Conservation (phyloP, 1,140 invertebrate genomes). For the Diachasma alloeum region DNA sequence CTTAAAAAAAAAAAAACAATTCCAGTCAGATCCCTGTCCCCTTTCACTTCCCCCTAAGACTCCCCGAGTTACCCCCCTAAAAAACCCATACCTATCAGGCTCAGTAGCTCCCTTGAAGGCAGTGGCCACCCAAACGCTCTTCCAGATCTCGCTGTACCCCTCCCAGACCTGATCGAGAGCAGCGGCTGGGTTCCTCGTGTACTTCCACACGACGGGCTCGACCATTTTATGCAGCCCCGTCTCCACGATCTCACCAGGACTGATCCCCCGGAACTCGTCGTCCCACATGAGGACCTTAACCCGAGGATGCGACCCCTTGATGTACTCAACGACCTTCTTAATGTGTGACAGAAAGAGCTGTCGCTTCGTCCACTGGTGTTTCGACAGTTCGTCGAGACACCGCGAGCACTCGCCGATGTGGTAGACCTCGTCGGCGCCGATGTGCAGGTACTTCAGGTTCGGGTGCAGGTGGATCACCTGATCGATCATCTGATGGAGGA, state of each 20-base stretch:
- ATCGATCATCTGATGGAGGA: slow-evolving; percentile 82
- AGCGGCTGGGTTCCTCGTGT: slow-evolving; percentile 69
- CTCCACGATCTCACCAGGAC: slow-evolving; percentile 69
- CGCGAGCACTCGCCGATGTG: slow-evolving; percentile 82
- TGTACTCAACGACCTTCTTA: slow-evolving; percentile 67
- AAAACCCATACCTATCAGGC: slow-evolving; percentile 62
- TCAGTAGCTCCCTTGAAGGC: slow-evolving; percentile 92
- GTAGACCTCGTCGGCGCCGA: slow-evolving; percentile 85
- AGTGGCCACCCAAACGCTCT: slow-evolving; percentile 86
- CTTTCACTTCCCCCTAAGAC: too few species aligned
- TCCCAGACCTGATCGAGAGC: slow-evolving; percentile 74
- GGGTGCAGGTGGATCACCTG: slow-evolving; percentile 77
- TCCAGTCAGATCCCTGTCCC: too few species aligned
- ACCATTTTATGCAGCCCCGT: slow-evolving; percentile 74
- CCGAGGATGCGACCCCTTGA: slow-evolving; percentile 69
- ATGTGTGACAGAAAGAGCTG: slow-evolving; percentile 80
- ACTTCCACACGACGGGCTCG: slow-evolving; percentile 86
- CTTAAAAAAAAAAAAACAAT: too few species aligned
- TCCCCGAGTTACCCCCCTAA: background rate
- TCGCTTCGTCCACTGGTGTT: slow-evolving; percentile 60
- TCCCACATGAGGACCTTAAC: slow-evolving; percentile 90
- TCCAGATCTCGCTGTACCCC: slow-evolving; percentile 82
- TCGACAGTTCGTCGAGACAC: slow-evolving; percentile 69
- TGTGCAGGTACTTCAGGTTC: slow-evolving; percentile 74
- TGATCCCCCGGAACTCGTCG: slow-evolving; percentile 86